These are phyloP conservation scores for Valencia hispanica DNA, from an alignment of 2,797 vertebrate species.

Conservation along the genomic window DNA sequence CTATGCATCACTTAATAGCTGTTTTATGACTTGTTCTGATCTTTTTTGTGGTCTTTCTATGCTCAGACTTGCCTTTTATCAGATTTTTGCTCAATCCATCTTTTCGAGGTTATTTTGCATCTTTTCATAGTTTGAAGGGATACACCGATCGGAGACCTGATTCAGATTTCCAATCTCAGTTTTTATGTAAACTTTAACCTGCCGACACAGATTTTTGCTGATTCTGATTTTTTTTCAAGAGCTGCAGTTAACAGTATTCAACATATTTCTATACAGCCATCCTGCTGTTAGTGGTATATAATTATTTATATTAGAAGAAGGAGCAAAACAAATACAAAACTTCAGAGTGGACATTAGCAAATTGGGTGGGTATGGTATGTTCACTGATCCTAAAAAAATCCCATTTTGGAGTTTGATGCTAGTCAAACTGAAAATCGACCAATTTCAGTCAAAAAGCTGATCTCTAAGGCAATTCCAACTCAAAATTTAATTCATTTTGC, in stretches of 20 bases:
- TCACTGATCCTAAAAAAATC: too few species aligned
- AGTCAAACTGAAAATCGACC: neutral
- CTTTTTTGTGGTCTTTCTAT: neutral
- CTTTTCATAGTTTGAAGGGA: neutral
- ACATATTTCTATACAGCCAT: too few species aligned
- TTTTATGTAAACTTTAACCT: neutral
- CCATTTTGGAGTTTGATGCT: too few species aligned
- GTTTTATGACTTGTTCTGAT: neutral
- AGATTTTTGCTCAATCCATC: neutral
- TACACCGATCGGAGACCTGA: neutral
- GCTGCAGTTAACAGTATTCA: too few species aligned
- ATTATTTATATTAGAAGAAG: too few species aligned
- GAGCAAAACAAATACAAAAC: too few species aligned
- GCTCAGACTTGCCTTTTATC: neutral
- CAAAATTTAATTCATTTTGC: neutral
- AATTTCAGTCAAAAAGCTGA: neutral
- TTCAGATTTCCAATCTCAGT: neutral
- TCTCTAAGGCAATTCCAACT: neutral
- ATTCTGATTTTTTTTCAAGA: too few species aligned
- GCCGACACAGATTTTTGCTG: neutral
- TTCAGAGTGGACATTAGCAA: too few species aligned
- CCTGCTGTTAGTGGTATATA: too few species aligned
- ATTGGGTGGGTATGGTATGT: too few species aligned
- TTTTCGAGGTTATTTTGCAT: neutral
- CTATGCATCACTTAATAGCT: neutral